Base-by-base conservation (phyloP, 2,888 invertebrate species). In the Chouioia cunea region DNA sequence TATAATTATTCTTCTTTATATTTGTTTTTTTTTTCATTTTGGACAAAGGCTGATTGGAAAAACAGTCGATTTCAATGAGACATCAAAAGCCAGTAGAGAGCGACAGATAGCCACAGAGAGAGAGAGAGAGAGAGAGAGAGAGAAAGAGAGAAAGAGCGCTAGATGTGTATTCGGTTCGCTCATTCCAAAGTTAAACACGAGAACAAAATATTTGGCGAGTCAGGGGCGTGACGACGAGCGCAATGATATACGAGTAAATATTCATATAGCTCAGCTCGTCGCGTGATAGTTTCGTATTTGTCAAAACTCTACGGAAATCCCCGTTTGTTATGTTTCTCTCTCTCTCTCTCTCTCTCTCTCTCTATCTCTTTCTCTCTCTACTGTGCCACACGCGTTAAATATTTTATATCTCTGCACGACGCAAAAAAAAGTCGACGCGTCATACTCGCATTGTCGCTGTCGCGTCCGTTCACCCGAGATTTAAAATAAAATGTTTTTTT, bases 231-330 rank as follows among this genome's bases (percentile, higher is more conserved):
- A 22, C 15, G 56, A 57, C 54, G n/a, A n/a, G n/a, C n/a, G 59
- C 27, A 53, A 67, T 54, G 46, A 58, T 59, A 36, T 36, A 20
- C 22, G 36, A 36, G 59, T 59, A 71, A 67, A 71, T 67, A 64
- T 67, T 71, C 66, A 67, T 64, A 59, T 15, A 46, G 52, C 36
- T 36, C 36, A 36, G 36, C 36, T 36, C 20, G 47, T 69, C 58
- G 57, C 57, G 63, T 20, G 46, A 43, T 63, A 44, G 58, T 63
- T 67, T 59, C 46, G 12, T 63, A 47, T 63, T 71, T 58, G 67
- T 36, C 58, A 43, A 63, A 53, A 54, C 59, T 71, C 20, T 27
- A 22, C 44, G 52, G 14, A 46, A 46, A 58, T 64, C 57, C 18
- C 27, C 46, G 46, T 15, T 22, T 53, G 27, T 4, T 50, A 52